These are phyloP conservation scores for Drosophila pseudoobscura DNA, from an alignment of 1,140 invertebrate genomes.

Conservation along the genomic window DNA sequence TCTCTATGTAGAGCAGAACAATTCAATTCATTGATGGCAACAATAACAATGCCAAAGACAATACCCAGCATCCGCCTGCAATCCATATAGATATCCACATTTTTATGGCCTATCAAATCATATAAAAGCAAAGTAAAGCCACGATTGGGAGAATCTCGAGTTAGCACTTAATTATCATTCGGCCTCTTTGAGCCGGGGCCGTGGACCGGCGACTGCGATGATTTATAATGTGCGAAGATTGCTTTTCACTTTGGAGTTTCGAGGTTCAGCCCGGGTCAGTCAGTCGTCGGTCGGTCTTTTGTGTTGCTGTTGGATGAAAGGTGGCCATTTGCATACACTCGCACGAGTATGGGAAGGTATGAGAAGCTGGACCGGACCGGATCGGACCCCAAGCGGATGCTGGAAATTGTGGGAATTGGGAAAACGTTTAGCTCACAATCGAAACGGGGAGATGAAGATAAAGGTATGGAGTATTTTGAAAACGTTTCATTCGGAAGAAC, in stretches of 20 bases:
- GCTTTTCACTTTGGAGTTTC: conserved; percentile 28
- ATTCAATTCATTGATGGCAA: conserved; percentile 26
- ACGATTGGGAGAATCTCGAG: conserved; percentile 58
- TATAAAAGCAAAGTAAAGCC: conserved; percentile 20
- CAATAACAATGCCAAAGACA: conserved; percentile 12
- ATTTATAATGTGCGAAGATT: conserved; percentile 47
- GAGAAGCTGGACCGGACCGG: background rate
- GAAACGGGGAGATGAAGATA: conserved; percentile 7
- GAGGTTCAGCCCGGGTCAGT: conserved; percentile 45
- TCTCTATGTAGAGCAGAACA: conserved; percentile 38
- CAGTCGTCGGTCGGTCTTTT: conserved; percentile 1
- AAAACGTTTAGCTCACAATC: conserved; percentile 33
- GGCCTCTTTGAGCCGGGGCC: conserved; percentile 42
- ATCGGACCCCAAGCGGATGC: conserved; percentile 18
- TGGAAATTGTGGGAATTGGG: conserved; percentile 47
- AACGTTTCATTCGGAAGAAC: background rate
- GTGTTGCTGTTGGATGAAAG: conserved; percentile 17
- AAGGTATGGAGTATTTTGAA: background rate
- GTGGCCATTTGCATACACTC: conserved; percentile 47
- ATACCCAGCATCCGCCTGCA: conserved; percentile 57
- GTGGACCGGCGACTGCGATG: conserved; percentile 10
- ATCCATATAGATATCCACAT: conserved; percentile 23
- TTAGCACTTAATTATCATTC: conserved; percentile 63
- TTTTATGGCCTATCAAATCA: conserved; percentile 63
- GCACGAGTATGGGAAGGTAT: background rate